Percentiles rank a stretch among this genome's conserved stretches.
Conservation (phyloP, 2,113 vertebrate species). For the Condylura cristata region DNA sequence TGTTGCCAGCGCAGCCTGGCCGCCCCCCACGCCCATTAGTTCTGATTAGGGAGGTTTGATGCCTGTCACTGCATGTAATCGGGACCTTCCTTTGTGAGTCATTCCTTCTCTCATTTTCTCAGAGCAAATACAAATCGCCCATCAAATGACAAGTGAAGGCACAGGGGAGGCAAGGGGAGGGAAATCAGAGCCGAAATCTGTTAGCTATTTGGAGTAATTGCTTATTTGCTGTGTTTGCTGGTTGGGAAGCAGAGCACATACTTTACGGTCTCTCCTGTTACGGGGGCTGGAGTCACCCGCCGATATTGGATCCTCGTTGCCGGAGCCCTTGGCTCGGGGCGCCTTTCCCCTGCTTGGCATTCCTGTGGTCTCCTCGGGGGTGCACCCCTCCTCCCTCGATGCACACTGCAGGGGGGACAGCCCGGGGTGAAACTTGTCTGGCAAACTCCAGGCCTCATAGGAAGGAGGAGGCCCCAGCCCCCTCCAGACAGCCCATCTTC, state of each 20-base stretch:
- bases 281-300: constrained; percentile 78
- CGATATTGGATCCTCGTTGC: constrained; percentile 77
- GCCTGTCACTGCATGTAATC: constrained; percentile 66
- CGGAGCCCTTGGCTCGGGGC: constrained; percentile 60
- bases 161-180: constrained; percentile 59
- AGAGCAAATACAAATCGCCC: constrained; percentile 78
- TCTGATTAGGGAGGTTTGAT: constrained; percentile 65
- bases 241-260: constrained; percentile 78
- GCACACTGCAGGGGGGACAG: constrained; percentile 78
- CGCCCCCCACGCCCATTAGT: constrained; percentile 3
- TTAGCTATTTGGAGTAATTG: constrained; percentile 86
- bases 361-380: constrained; percentile 77
- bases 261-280: constrained; percentile 83
- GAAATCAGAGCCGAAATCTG: constrained; percentile 78
- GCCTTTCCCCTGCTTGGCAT: constrained; percentile 80
- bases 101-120: constrained; percentile 77
- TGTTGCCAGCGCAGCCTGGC: neutral
- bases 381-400: constrained; percentile 66
- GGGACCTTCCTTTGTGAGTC: constrained; percentile 75
- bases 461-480: constrained; percentile 44
- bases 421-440: constrained; percentile 77
- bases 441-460: constrained; percentile 68
- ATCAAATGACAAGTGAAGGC: constrained; percentile 78
- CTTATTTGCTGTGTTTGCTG: constrained; percentile 85
- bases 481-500: neutral